Conservation (phyloP, 2,113 vertebrate genomes). For the Mellivora capensis region DNA sequence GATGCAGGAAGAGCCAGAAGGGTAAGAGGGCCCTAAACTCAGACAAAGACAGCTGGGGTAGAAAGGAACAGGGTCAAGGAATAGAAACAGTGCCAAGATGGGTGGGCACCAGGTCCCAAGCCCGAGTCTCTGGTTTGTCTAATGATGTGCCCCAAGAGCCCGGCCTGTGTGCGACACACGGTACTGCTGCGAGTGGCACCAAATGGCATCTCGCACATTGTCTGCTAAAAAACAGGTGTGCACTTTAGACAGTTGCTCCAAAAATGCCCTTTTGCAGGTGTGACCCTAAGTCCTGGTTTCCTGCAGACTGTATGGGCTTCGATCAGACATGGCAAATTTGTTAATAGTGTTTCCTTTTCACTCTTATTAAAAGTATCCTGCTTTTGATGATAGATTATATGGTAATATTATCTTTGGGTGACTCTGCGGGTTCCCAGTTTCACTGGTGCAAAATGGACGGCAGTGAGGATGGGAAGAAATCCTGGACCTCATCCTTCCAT, state of each 20-base stretch:
- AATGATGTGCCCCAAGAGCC: background rate
- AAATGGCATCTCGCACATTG: no score
- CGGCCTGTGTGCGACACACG: background rate
- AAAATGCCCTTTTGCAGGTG: background rate
- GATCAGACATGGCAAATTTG: background rate
- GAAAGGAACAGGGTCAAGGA: background rate
- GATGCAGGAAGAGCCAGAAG: background rate
- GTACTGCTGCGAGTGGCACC: background rate
- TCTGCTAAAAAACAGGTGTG: background rate
- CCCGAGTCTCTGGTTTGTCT: background rate
- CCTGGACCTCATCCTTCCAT: background rate
- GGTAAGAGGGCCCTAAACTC: background rate
- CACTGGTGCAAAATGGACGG: background rate
- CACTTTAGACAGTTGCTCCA: background rate
- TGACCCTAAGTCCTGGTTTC: background rate
- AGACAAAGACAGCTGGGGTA: background rate
- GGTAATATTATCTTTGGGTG: background rate
- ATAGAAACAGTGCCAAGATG: background rate
- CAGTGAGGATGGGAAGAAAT: background rate
- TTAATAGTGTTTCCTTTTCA: background rate
- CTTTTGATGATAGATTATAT: background rate
- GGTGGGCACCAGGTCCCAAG: background rate
- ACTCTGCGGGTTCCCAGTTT: background rate
- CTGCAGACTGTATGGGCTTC: background rate
- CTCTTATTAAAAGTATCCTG: background rate